A percentile compares a stretch with the other conserved stretches of the same genome.
These are phyloP conservation scores for Platypus cylindrus DNA, from an alignment of 2,888 invertebrate genomes.

Conservation along the genomic window DNA sequence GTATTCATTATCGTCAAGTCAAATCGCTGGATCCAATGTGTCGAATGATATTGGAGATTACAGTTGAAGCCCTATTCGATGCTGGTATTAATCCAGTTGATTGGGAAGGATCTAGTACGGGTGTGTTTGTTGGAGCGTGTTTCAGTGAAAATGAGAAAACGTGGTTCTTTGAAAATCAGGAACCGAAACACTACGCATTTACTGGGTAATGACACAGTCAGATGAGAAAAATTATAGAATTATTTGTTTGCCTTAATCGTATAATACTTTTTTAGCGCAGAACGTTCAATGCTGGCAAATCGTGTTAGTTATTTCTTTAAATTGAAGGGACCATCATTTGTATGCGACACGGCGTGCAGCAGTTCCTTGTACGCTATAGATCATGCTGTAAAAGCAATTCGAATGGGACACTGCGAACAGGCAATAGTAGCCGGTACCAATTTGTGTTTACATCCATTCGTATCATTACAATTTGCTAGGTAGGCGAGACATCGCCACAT, in stretches of 20 bases:
- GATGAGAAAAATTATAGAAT: too few species aligned
- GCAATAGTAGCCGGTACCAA: constrained; percentile 85
- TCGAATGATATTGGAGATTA: constrained; percentile 45
- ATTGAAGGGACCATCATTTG: constrained; percentile 76
- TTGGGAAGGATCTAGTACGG: constrained; percentile 58
- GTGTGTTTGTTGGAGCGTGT: constrained; percentile 68
- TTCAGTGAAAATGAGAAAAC: constrained; percentile 60
- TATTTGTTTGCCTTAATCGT: neutral
- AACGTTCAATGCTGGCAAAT: constrained; percentile 83
- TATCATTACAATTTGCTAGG: constrained; percentile 77
- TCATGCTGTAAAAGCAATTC: constrained; percentile 62
- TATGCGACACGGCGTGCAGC: constrained; percentile 90
- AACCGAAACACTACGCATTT: constrained; percentile 9
- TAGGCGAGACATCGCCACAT: constrained; percentile 31
- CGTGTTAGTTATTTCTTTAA: constrained; percentile 82
- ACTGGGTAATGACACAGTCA: constrained; percentile 16
- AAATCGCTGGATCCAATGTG: constrained; percentile 44
- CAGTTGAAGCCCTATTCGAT: constrained; percentile 48
- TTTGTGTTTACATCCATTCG: constrained; percentile 74
- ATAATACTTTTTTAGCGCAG: constrained; percentile 24
- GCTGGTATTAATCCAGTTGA: constrained; percentile 54
- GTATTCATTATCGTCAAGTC: constrained; percentile 39
- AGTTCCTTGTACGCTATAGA: constrained; percentile 82
- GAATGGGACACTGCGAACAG: constrained; percentile 71
- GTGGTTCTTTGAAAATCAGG: constrained; percentile 57